Conservation (phyloP, 2,113 vertebrate species). For the Chinchilla lanigera region DNA sequence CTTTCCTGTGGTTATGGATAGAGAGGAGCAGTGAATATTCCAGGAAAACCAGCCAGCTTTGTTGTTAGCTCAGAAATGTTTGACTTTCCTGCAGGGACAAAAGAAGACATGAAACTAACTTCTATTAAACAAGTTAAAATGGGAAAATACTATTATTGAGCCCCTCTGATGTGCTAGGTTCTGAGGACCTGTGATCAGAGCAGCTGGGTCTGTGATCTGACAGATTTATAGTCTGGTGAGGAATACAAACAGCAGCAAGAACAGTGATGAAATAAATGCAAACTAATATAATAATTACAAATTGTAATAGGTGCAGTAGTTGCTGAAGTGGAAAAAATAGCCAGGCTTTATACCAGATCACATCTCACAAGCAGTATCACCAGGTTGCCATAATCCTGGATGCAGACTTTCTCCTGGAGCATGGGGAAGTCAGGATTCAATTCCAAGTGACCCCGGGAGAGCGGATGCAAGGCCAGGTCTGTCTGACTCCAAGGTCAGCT, state of each 20-base stretch:
- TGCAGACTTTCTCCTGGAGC: neutral
- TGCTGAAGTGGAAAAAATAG: neutral
- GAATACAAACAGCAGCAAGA: neutral
- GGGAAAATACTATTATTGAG: neutral
- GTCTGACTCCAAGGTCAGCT: neutral
- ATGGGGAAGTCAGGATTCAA: neutral
- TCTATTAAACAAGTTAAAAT: constrained; percentile 28
- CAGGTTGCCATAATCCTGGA: neutral
- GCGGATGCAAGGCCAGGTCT: neutral
- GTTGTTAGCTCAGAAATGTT: neutral
- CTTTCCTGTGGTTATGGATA: neutral
- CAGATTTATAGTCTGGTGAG: neutral
- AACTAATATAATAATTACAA: neutral
- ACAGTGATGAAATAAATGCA: neutral
- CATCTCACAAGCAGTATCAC: neutral
- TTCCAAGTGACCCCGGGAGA: neutral
- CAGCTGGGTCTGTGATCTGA: neutral
- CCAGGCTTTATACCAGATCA: neutral
- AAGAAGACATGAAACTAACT: constrained; percentile 27
- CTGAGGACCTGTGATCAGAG: neutral
- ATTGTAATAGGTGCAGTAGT: neutral
- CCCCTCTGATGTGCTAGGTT: neutral
- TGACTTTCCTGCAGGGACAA: neutral
- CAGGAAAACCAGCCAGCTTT: constrained; percentile 8
- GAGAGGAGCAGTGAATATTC: neutral